Evolutionary conservation across 2,797 vertebrate species (phyloP), one percentile per base, ranked within the genome.

Genomic region (Sphenodon punctatus): DNA sequence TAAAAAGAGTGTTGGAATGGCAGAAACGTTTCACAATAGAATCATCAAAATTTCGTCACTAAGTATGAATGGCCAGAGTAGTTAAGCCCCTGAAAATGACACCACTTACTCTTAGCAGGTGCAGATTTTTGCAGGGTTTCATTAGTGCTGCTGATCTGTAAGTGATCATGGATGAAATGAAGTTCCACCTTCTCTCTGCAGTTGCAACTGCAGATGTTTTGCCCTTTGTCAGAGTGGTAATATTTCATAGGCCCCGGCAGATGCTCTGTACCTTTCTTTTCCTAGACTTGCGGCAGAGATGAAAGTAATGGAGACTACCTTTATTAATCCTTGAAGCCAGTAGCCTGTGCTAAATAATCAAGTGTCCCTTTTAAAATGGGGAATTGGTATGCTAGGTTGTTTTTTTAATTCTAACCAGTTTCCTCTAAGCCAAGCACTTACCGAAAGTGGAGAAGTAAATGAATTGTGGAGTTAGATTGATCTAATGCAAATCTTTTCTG

Each of bases 351-450:
- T 34, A 56, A 56, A 19, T 32, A 22, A 20, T 43, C 27, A 41
- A 60, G 1, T 3, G 0, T 49, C 45, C n/a, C n/a, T n/a, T 86
- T 82, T 67, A 49, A 41, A 8, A 45, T 43, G 30, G 48, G 56
- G 6, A 39, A 64, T 56, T 71, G 17, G 2, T 4, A 13, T 27
- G 8, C 51, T 49, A 27, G 14, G 51, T 51, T n/a, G n/a, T 30
- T 53, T 65, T 67, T 34, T 5, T 11, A 34, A 55, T 51, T 0
- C 55, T 23, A 0, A 10, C 49, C 19, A 0, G 1, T 61, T 81
- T 67, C 42, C 49, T 71, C 48, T 39, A 30, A 82, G 43, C 38
- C 2, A 3, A 1, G 0, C 1, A 0, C 48, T 80, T 78, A n/a
- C n/a, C n/a, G n/a, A n/a, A n/a, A n/a, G n/a, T n/a, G n/a, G n/a